A percentile compares a stretch with the other conserved stretches of the same genome.
Conservation (phyloP, 2,113 vertebrate species). For the Syngnathus typhle region DNA sequence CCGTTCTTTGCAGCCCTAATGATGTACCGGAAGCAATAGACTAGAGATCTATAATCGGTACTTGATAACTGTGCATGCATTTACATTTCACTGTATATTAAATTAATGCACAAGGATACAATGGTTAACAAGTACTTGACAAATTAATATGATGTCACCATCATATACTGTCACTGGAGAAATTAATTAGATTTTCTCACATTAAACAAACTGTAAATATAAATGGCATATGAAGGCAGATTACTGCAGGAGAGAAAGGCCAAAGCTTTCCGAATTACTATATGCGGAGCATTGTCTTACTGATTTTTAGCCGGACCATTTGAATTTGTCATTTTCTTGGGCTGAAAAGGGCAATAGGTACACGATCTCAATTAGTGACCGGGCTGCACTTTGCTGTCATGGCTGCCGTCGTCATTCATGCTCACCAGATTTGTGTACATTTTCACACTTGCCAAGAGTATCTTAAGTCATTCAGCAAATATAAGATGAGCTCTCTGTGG, state of each 20-base stretch:
- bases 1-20: too few species aligned
- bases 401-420: conserved; percentile 22
- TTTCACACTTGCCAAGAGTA: not conserved
- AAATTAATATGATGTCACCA: not conserved
- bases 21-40: too few species aligned
- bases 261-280: not conserved
- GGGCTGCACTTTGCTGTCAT: conserved; percentile 19
- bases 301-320: conserved; percentile 21
- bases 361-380: conserved; percentile 43
- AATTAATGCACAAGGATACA: not conserved
- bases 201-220: conserved; percentile 2
- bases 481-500: conserved; percentile 8
- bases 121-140: not conserved
- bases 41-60: not conserved
- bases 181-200: not conserved
- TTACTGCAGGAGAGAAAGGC: conserved; percentile 1
- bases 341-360: conserved; percentile 20
- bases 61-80: not conserved
- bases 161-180: not conserved
- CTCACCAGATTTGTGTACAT: conserved; percentile 3
- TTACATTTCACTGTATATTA: not conserved
- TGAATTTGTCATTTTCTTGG: conserved; percentile 27
- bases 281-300: not conserved
- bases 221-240: conserved; percentile 6
- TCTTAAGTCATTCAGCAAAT: conserved; percentile 11